phyloP scores from a whole-genome alignment of 2,888 invertebrate species.

The Zygogramma bicolorata region DNA sequence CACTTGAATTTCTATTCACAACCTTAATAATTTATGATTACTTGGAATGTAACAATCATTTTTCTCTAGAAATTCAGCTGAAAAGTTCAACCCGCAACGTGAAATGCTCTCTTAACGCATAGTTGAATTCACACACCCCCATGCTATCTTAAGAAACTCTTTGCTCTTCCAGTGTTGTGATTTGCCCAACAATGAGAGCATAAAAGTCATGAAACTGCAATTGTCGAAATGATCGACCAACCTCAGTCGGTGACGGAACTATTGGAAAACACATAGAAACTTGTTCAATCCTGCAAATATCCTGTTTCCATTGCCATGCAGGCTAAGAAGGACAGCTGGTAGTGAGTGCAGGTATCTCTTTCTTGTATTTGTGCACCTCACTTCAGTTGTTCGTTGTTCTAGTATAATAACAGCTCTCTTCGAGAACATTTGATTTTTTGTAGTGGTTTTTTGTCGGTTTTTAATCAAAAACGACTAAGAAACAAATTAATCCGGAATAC shows the following conservation, averaged over 20 bases:
- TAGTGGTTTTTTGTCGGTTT: background rate
- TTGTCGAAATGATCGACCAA: constrained; percentile 1
- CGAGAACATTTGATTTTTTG: background rate
- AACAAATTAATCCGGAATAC: background rate
- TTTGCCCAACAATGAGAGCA: too few species aligned
- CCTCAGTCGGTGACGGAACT: constrained; percentile 18
- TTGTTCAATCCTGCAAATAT: constrained; percentile 50
- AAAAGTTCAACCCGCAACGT: too few species aligned
- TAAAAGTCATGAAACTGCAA: too few species aligned
- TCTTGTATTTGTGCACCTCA: background rate
- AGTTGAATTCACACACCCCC: too few species aligned
- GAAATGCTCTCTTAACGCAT: too few species aligned
- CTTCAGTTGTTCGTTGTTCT: constrained; percentile 3
- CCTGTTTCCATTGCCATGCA: constrained; percentile 36
- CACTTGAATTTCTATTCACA: too few species aligned
- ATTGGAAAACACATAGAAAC: constrained; percentile 33
- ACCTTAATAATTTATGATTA: too few species aligned
- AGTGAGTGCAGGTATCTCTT: constrained; percentile 4
- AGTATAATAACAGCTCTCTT: background rate
- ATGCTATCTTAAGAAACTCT: too few species aligned
- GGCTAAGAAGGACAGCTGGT: constrained; percentile 18
- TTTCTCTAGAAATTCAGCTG: too few species aligned
- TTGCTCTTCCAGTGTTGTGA: too few species aligned
- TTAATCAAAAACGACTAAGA: background rate
- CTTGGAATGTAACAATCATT: too few species aligned